Percentiles rank a stretch among this genome's conserved stretches.
Evolutionary conservation across 2,888 invertebrate species (phyloP).

Genomic region (Cosmopolites sordidus): DNA sequence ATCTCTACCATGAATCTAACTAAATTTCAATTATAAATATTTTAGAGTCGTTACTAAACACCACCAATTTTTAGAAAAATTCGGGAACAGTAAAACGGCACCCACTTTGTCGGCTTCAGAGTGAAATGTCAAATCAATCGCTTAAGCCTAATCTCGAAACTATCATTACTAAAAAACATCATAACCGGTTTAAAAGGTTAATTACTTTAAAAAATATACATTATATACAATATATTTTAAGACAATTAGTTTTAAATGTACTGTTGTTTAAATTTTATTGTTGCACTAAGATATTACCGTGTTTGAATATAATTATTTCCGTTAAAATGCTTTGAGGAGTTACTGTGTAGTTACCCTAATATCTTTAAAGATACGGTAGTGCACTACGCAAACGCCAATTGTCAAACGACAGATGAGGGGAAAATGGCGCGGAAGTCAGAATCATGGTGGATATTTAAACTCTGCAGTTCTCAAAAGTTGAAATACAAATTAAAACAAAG

Average conservation of each 20-base stretch:
- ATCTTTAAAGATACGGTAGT: conserved; percentile 3
- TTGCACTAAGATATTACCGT: no score
- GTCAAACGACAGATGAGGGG: conserved; percentile 19
- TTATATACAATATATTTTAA: no score
- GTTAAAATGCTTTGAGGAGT: no score
- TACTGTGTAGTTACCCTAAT: no score
- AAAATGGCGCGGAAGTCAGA: conserved; percentile 22
- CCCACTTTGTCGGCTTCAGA: conserved; percentile 11
- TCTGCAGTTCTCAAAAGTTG: conserved; percentile 17
- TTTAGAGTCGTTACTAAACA: not conserved
- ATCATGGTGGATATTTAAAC: conserved; percentile 13
- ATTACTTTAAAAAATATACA: no score
- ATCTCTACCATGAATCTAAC: not conserved
- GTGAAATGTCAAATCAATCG: conserved; percentile 21
- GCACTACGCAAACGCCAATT: conserved; percentile 11
- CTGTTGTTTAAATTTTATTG: no score
- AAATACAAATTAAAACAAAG: not conserved
- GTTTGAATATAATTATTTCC: no score
- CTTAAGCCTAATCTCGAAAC: conserved; percentile 3
- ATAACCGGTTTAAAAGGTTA: no score
- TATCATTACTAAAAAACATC: no score
- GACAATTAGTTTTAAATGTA: no score
- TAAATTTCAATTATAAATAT: not conserved
- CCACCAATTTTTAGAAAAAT: not conserved
- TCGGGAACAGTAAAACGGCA: not conserved